Evolutionary conservation across 2,888 invertebrate species (phyloP).

Genomic region (Napeogenes sylphis): DNA sequence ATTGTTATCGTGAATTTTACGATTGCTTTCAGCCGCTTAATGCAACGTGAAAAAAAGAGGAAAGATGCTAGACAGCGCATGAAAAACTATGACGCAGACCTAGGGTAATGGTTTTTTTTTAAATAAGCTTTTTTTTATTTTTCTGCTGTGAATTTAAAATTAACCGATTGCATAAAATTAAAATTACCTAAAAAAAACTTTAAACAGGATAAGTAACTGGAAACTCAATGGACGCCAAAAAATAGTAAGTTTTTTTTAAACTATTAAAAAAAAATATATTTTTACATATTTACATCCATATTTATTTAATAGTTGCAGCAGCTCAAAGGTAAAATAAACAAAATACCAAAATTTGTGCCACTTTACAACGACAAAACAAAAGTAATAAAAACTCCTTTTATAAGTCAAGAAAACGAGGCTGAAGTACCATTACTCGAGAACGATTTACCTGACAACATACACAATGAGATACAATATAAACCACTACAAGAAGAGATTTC

Average conservation of each 20-base stretch:
- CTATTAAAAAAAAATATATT: conserved; percentile 2
- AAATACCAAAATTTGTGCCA: conserved; percentile 17
- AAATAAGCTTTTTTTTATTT: neutral
- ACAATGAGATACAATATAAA: conserved; percentile 25
- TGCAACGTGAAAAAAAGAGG: conserved; percentile 8
- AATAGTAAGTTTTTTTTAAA: conserved; percentile 36
- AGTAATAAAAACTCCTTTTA: conserved; percentile 25
- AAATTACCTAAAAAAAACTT: neutral
- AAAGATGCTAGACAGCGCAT: conserved; percentile 14
- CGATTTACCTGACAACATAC: conserved; percentile 19
- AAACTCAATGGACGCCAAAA: conserved; percentile 31
- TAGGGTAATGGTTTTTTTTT: conserved; percentile 7
- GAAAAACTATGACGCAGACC: conserved; percentile 7
- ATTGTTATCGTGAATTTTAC: neutral
- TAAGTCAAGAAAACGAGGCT: conserved; percentile 31
- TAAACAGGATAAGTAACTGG: conserved; percentile 15
- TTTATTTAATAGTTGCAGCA: conserved; percentile 17
- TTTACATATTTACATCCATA: neutral
- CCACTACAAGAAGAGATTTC: conserved; percentile 23
- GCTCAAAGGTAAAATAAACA: conserved; percentile 23
- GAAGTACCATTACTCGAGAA: conserved; percentile 32
- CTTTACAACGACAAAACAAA: conserved; percentile 33
- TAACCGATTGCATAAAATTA: neutral
- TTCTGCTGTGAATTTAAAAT: neutral
- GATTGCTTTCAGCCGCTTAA: neutral